Conservation (phyloP, 1,140 invertebrate species). For the Hydropsyche tenuis region DNA sequence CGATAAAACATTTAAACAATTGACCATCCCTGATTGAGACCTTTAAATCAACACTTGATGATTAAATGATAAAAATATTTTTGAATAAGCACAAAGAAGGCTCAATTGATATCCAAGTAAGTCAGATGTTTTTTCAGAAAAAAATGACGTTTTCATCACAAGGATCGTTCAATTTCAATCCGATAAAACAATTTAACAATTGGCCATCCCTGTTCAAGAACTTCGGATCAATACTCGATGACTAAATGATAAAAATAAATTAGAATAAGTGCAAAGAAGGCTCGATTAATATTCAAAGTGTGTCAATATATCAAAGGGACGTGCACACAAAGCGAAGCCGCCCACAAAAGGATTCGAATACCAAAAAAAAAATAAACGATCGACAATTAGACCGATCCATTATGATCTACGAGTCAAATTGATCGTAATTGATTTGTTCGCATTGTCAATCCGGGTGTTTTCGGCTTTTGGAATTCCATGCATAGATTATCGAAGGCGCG, state of each 20-base stretch:
- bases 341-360: background rate
- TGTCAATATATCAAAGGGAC: conserved; percentile 13
- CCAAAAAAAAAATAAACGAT: conserved; percentile 15
- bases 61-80: too few species aligned
- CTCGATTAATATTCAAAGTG: conserved; percentile 26
- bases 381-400: conserved; percentile 26
- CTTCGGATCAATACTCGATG: too few species aligned
- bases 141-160: too few species aligned
- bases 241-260: too few species aligned
- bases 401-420: conserved; percentile 17
- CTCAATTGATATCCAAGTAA: too few species aligned
- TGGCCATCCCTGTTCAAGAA: too few species aligned
- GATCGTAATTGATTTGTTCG: conserved; percentile 18
- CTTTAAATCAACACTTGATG: too few species aligned
- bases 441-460: background rate
- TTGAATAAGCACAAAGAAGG: too few species aligned
- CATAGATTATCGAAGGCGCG: conserved; percentile 12
- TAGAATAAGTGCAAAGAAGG: conserved; percentile 26
- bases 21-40: too few species aligned
- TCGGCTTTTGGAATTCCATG: background rate
- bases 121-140: background rate
- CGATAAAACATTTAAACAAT: too few species aligned
- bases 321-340: background rate
- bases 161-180: too few species aligned
- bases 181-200: too few species aligned